These are phyloP conservation scores for Puntigrus tetrazona DNA, from an alignment of 2,113 vertebrate species.

Conservation along the genomic window DNA sequence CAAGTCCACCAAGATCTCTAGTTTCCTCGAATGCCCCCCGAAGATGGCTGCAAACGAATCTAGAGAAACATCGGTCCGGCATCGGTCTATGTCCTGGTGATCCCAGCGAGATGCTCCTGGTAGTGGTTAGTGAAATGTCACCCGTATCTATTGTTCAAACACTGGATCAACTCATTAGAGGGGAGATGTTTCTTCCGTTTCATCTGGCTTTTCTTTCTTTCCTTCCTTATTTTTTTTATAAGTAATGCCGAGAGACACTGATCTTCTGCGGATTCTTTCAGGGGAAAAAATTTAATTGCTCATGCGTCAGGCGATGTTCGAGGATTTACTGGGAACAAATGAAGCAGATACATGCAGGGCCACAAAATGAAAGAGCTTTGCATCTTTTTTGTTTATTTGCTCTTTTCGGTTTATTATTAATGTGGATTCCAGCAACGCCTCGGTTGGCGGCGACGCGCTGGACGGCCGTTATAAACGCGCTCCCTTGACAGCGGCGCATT, in stretches of 20 bases:
- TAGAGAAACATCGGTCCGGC: neutral
- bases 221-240: conserved; percentile 27
- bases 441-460: neutral
- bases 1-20: neutral
- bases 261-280: conserved; percentile 41
- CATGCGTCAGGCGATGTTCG: conserved; percentile 15
- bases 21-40: neutral
- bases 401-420: conserved; percentile 3
- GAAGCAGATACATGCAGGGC: conserved; percentile 9
- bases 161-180: conserved; percentile 28
- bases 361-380: conserved; percentile 12
- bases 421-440: neutral
- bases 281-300: conserved; percentile 48
- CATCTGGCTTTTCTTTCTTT: conserved; percentile 33
- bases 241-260: conserved; percentile 22
- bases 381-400: conserved; percentile 23
- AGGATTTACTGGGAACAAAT: conserved; percentile 44
- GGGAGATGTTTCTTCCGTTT: conserved; percentile 17
- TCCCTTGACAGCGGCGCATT: neutral
- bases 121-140: conserved; percentile 15
- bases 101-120: neutral
- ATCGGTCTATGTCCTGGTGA: neutral
- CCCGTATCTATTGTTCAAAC: conserved; percentile 10
- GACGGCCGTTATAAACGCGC: neutral
- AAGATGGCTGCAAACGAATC: neutral